Evolutionary conservation across 2,888 invertebrate species (phyloP), one percentile per base, ranked within the genome.

Genomic region (Aspidiotus destructor): DNA sequence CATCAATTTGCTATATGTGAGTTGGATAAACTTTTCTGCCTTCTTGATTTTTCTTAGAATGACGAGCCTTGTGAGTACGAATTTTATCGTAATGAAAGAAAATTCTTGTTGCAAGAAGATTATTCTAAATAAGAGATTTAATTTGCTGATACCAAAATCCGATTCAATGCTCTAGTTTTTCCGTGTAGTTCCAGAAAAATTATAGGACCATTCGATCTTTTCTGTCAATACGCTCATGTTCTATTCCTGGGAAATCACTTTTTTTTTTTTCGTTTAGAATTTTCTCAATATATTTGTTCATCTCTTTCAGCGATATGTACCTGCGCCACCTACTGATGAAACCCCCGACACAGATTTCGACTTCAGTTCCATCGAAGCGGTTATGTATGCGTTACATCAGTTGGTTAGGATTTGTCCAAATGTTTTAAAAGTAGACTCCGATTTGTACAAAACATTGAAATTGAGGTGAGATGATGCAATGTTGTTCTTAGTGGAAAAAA

Each of bases 301-400:
- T 72, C 5, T 28, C 2, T 78, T 78, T 52, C 77, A 92, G 92
- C 85, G 86, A 73, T 92, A 89, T 75, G 86, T 96, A 85, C 95
- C 94, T 7, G 81, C 90, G 73, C 94, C 95, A 16, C 90, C 93
- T 68, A 78, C 83, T 72, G 86, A 86, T 72, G 83, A 82, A 73
- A 77, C 79, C 69, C 77, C 81, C 42, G 54, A 62, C 41, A 55
- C 60, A 57, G 87, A 89, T 70, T 83, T 96, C 62, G 88, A 95
- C 77, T 96, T 96, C 76, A 92, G 95, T 52, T 88, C 89, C 76
- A 92, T 96, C 2, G 97, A 97, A 80, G 93, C 93, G 80, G 82
- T 95, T 48, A 81, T 97, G 74, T 95, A 83, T 76, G 78, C 82
- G 15, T 82, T 85, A 73, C 85, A 86, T 75, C 87, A 89, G 68